Percentiles rank a stretch among this genome's conserved stretches.
Evolutionary conservation across 2,113 vertebrate genomes (phyloP).

Genomic region (Eidolon helvum): DNA sequence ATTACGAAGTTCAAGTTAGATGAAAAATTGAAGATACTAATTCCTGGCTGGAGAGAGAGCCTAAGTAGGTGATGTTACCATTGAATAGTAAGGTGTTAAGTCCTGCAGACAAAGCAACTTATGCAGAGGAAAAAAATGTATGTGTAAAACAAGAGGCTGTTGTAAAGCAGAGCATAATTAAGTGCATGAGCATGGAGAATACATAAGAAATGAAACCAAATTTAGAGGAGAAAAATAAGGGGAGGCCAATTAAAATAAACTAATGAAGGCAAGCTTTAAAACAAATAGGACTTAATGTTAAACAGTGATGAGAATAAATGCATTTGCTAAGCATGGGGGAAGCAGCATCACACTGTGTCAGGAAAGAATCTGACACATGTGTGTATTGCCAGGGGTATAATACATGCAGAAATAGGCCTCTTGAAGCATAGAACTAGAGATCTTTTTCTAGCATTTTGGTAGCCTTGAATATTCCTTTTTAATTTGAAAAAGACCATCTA

Average conservation of each 20-base stretch:
- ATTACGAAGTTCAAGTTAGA: conserved; percentile 36
- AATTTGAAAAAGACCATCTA: background rate
- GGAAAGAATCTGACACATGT: too few relatives aligned
- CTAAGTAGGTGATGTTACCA: background rate
- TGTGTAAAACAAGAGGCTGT: background rate
- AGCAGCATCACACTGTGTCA: background rate
- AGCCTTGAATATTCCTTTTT: background rate
- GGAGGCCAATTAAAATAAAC: background rate
- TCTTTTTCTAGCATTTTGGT: background rate
- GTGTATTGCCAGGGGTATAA: too few relatives aligned
- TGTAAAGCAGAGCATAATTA: background rate
- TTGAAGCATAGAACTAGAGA: background rate
- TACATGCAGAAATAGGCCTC: background rate
- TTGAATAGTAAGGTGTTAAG: background rate
- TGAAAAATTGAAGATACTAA: background rate
- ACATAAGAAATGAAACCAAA: background rate
- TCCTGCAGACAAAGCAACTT: background rate
- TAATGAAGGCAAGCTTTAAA: background rate
- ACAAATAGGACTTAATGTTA: background rate
- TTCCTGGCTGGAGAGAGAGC: background rate
- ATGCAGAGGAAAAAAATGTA: background rate
- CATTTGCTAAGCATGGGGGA: background rate
- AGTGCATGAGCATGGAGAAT: background rate
- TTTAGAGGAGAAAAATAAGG: background rate
- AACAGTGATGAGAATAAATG: background rate